Conservation (phyloP, 2,113 vertebrate genomes). For the Hystrix brachyura region DNA sequence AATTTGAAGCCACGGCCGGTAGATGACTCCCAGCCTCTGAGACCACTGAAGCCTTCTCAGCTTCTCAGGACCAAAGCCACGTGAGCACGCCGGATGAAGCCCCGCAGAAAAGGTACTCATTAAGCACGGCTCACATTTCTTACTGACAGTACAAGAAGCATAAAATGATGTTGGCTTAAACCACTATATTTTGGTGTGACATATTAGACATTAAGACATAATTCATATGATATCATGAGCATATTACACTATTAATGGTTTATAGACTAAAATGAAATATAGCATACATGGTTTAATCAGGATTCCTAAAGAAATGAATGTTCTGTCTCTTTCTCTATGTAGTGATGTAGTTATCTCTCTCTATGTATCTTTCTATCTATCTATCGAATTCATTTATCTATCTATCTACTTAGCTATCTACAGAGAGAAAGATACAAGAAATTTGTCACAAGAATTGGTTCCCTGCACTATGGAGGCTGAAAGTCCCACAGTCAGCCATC, state of each 20-base stretch:
- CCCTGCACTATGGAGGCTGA: not conserved
- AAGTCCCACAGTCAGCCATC: not conserved
- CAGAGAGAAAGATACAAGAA: no score
- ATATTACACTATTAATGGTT: not conserved
- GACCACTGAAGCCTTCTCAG: not conserved
- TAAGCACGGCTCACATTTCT: not conserved
- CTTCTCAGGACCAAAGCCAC: not conserved
- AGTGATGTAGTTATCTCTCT: no score
- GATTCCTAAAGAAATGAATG: not conserved
- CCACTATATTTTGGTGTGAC: accelerated
- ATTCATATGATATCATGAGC: not conserved
- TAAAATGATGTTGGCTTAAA: not conserved
- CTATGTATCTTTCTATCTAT: not conserved
- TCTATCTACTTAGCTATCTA: not conserved
- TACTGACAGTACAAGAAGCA: accelerated
- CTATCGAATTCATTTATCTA: not conserved
- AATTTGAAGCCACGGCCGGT: not conserved
- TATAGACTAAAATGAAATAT: not conserved
- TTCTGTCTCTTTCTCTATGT: not conserved
- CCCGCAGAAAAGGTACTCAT: not conserved
- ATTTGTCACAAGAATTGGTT: not conserved
- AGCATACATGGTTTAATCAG: not conserved
- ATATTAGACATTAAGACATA: not conserved
- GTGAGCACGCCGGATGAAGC: accelerated
- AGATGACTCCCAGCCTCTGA: accelerated